Evolutionary conservation across 2,113 vertebrate genomes (phyloP).

Genomic region (Melozone crissalis): DNA sequence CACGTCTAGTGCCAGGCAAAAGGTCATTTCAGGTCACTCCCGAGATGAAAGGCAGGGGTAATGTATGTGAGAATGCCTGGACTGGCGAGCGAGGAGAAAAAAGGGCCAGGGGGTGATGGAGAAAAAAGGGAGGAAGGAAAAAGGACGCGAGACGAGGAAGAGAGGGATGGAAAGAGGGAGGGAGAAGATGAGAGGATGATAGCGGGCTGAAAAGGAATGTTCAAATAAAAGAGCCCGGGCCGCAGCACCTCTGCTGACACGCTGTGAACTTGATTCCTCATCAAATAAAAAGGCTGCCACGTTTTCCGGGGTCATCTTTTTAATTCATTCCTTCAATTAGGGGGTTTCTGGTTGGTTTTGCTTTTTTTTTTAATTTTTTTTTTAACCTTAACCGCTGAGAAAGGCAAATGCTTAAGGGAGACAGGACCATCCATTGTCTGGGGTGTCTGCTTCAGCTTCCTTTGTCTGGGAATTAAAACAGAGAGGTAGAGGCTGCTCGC

Average conservation of each 20-base stretch:
- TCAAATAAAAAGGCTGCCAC: slow-evolving; percentile 50
- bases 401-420: slow-evolving; percentile 35
- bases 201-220: neutral
- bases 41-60: slow-evolving; percentile 77
- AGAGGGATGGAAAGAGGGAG: neutral
- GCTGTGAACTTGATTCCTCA: slow-evolving; percentile 63
- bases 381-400: slow-evolving; percentile 30
- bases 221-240: slow-evolving; percentile 22
- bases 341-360: neutral
- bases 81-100: slow-evolving; percentile 31
- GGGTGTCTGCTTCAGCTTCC: slow-evolving; percentile 12
- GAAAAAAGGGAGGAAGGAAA: slow-evolving; percentile 43
- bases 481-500: neutral
- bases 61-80: slow-evolving; percentile 75
- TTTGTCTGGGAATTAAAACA: slow-evolving; percentile 62
- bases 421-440: slow-evolving; percentile 18
- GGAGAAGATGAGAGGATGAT: slow-evolving; percentile 1
- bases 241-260: slow-evolving; percentile 9
- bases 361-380: neutral
- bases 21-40: slow-evolving; percentile 80
- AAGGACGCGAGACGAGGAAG: slow-evolving; percentile 39
- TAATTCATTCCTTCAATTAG: slow-evolving; percentile 54
- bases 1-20: slow-evolving; percentile 80
- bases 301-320: slow-evolving; percentile 52
- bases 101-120: neutral